Conservation (phyloP, 2,888 invertebrate genomes). For the Neocrepidodera transversa region DNA sequence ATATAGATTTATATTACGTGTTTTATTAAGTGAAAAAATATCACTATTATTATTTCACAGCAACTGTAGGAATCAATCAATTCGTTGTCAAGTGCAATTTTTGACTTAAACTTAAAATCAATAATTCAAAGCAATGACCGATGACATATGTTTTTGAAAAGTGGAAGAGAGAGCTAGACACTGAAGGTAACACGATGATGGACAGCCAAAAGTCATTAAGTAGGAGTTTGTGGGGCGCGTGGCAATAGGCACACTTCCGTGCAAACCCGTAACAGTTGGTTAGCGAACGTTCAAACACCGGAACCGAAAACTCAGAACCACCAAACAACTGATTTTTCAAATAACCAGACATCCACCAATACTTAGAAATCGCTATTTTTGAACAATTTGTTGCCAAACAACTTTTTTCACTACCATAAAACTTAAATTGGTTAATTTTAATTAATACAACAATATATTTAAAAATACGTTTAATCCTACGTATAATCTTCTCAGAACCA, state of each 20-base stretch:
- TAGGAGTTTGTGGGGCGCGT: conserved; percentile 47
- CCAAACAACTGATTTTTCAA: conserved; percentile 35
- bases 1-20: too few species aligned
- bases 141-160: conserved; percentile 26
- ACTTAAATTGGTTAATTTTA: too few species aligned
- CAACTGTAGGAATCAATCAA: not conserved
- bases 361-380: conserved; percentile 10
- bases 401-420: too few species aligned
- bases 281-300: conserved; percentile 52
- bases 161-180: conserved; percentile 19
- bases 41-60: too few species aligned
- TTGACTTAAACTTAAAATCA: not conserved
- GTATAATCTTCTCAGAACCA: too few species aligned
- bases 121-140: conserved; percentile 2
- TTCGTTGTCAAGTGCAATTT: not conserved
- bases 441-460: too few species aligned
- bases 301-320: conserved; percentile 52
- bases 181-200: conserved; percentile 17
- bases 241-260: conserved; percentile 57
- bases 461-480: too few species aligned
- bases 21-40: too few species aligned
- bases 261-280: conserved; percentile 57
- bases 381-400: too few species aligned
- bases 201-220: conserved; percentile 32
- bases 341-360: conserved; percentile 28